Evolutionary conservation across 2,888 invertebrate species (phyloP).

Genomic region (Frankliniella fusca): DNA sequence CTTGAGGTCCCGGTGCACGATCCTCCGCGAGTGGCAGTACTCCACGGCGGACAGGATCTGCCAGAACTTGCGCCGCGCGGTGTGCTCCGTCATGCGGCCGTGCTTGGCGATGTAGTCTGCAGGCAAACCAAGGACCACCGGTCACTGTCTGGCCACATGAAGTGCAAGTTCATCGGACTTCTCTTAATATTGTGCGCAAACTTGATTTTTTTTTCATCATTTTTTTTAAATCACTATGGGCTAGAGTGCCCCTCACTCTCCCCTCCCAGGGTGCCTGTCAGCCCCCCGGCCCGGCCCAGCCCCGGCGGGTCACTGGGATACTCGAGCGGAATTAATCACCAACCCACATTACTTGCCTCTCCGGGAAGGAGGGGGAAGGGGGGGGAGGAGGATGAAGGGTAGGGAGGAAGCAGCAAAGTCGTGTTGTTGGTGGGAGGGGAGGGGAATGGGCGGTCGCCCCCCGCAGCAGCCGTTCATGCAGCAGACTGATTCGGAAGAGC

Average conservation of each 20-base stretch:
- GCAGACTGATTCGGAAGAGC: too few species aligned
- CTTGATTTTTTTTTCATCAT: too few species aligned
- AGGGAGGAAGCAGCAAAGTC: conserved; percentile 7
- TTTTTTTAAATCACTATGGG: too few species aligned
- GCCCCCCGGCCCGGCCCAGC: background rate
- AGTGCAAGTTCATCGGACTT: too few species aligned
- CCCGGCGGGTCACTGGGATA: background rate
- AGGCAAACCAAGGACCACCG: too few species aligned
- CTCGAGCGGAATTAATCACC: conserved; percentile 8
- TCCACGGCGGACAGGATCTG: conserved; percentile 96
- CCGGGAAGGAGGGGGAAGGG: background rate
- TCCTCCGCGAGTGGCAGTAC: conserved; percentile 88
- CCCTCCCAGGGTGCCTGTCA: background rate
- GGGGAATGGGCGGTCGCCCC: background rate
- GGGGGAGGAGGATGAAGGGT: background rate
- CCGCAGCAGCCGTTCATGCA: background rate
- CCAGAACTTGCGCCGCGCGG: conserved; percentile 89
- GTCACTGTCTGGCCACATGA: too few species aligned
- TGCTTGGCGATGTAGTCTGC: conserved; percentile 87
- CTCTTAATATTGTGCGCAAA: too few species aligned
- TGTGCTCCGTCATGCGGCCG: conserved; percentile 89
- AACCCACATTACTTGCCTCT: background rate
- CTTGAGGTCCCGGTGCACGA: conserved; percentile 96
- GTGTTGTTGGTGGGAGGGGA: background rate
- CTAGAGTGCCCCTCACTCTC: background rate